phyloP scores from a whole-genome alignment of 2,797 vertebrate genomes.

The Notolabrus celidotus region DNA sequence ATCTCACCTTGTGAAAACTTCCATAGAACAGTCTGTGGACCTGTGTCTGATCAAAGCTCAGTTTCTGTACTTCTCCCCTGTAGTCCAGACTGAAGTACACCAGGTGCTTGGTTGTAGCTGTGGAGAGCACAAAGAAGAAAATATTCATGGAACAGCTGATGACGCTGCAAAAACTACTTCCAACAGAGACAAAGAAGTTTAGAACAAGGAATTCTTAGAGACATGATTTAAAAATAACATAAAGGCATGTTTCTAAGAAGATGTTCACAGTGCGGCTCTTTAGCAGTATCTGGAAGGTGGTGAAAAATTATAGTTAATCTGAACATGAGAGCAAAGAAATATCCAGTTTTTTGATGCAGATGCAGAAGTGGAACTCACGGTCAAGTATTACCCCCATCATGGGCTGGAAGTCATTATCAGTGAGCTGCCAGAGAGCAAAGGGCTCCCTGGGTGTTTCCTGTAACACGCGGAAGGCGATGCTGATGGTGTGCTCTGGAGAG shows the following conservation, averaged over 20 bases:
- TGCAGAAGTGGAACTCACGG: conserved; percentile 83
- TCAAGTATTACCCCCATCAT: conserved; percentile 92
- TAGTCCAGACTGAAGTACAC: conserved; percentile 94
- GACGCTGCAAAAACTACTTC: not conserved
- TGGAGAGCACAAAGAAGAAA: conserved; percentile 18
- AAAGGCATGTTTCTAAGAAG: not conserved
- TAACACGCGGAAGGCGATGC: conserved; percentile 88
- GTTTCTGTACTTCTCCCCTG: conserved; percentile 90
- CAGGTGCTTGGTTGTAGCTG: conserved; percentile 90
- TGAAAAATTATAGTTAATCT: not conserved
- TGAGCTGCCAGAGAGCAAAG: conserved; percentile 95
- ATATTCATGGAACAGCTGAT: not conserved
- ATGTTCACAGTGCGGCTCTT: not conserved
- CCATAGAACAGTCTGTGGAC: conserved; percentile 94
- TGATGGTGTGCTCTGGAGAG: conserved; percentile 89
- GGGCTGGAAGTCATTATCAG: conserved; percentile 91
- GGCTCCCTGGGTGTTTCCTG: conserved; percentile 89
- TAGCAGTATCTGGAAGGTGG: not conserved
- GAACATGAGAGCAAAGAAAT: not conserved
- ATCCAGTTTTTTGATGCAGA: not conserved
- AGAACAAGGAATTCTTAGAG: not conserved
- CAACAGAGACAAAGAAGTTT: not conserved
- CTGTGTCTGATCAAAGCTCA: conserved; percentile 91
- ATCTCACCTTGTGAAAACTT: conserved; percentile 95
- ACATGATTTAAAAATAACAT: not conserved